Conservation (phyloP, 1,140 invertebrate genomes). For the Papilio aristodemus region DNA sequence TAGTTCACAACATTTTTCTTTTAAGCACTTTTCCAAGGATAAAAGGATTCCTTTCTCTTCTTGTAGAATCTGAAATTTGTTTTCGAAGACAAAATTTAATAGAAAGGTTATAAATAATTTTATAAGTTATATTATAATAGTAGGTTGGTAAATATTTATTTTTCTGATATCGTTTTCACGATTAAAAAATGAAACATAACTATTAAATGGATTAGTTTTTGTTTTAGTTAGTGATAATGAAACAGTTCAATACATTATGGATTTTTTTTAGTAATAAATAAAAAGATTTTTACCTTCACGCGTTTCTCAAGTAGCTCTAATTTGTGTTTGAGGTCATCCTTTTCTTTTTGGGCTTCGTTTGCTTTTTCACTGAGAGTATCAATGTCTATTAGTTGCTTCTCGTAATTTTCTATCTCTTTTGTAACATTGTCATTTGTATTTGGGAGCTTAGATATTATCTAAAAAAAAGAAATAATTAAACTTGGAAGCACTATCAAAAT, state of each 20-base stretch:
- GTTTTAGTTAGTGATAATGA: too few species aligned
- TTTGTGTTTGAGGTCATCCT: slow-evolving; percentile 82
- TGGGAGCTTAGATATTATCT: slow-evolving; percentile 68
- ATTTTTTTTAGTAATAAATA: not conserved
- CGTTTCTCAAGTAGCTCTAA: slow-evolving; percentile 85
- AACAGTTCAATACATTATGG: too few species aligned
- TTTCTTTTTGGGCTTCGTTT: slow-evolving; percentile 82
- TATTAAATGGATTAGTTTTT: too few species aligned
- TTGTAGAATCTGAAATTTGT: slow-evolving; percentile 84
- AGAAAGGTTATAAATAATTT: not conserved
- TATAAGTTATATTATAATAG: too few species aligned
- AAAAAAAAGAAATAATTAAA: slow-evolving; percentile 33
- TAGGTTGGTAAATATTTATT: too few species aligned
- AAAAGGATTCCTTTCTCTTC: slow-evolving; percentile 88
- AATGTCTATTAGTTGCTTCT: slow-evolving; percentile 86
- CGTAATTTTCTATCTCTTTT: slow-evolving; percentile 86
- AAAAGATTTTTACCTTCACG: slow-evolving; percentile 82
- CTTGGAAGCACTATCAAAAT: too few species aligned
- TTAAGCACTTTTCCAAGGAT: slow-evolving; percentile 88
- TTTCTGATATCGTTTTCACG: too few species aligned
- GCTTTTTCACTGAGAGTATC: slow-evolving; percentile 82
- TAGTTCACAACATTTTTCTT: slow-evolving; percentile 86
- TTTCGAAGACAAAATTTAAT: not conserved
- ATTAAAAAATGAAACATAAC: too few species aligned
- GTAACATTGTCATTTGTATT: slow-evolving; percentile 79